phyloP scores from a whole-genome alignment of 2,113 vertebrate genomes.

The Bufo gargarizans region DNA sequence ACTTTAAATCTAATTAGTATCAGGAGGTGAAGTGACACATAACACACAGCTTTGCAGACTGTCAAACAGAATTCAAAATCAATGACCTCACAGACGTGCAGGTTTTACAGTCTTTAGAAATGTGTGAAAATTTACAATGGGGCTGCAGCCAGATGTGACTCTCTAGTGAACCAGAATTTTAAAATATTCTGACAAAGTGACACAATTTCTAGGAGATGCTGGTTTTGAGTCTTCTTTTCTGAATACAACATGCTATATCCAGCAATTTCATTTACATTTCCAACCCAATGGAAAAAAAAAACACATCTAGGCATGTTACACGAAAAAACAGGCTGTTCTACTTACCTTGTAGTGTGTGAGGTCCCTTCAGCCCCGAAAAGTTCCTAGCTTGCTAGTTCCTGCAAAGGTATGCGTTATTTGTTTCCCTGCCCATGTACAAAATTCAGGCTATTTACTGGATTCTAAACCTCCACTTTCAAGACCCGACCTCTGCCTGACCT shows the following conservation, averaged over 20 bases:
- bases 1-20: slow-evolving; percentile 22
- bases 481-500: too few species aligned
- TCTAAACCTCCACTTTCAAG: too few species aligned
- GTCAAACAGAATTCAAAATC: not conserved
- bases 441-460: too few species aligned
- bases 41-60: slow-evolving; percentile 3
- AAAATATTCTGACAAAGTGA: not conserved
- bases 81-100: slow-evolving; percentile 27
- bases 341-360: too few species aligned
- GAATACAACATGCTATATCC: not conserved
- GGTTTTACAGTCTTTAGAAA: slow-evolving; percentile 20
- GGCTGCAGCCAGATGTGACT: not conserved
- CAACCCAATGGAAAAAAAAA: not conserved
- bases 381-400: too few species aligned
- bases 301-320: not conserved
- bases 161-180: not conserved
- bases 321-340: too few species aligned
- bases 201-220: not conserved
- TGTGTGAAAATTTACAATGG: slow-evolving; percentile 8
- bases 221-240: not conserved
- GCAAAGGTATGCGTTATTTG: too few species aligned
- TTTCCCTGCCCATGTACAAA: too few species aligned
- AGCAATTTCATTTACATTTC: not conserved
- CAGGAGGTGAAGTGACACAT: slow-evolving; percentile 16
- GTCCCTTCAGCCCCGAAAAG: too few species aligned